Evolutionary conservation across 37 sponge, comb jelly and placozoan genomes (phyloP).

Genomic region (Petrosia ficiformis): DNA sequence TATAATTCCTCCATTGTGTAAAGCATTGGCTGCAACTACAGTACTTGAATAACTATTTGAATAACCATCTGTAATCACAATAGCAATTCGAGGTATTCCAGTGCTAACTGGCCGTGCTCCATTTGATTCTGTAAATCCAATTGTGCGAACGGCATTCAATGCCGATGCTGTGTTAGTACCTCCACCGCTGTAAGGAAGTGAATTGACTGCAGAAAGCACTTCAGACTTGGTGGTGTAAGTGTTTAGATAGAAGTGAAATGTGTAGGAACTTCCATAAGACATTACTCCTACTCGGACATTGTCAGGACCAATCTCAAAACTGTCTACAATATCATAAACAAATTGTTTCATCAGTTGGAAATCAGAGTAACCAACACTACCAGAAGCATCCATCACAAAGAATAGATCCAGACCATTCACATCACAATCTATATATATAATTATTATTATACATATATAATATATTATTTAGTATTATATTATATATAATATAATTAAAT

Average conservation of each 20-base stretch:
- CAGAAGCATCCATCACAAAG: slow-evolving; percentile 21
- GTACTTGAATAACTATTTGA: neutral
- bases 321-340: slow-evolving; percentile 2
- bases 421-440: slow-evolving; percentile 6
- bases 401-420: slow-evolving; percentile 16
- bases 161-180: slow-evolving; percentile 62
- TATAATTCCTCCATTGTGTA: neutral
- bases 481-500: too few relatives aligned
- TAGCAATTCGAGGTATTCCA: neutral
- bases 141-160: slow-evolving; percentile 2
- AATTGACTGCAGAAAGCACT: slow-evolving; percentile 9
- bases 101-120: slow-evolving; percentile 21
- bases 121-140: slow-evolving; percentile 16
- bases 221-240: neutral
- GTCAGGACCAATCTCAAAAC: too few relatives aligned
- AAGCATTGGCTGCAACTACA: neutral
- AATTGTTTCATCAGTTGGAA: slow-evolving; percentile 8
- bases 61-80: slow-evolving; percentile 6
- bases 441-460: too few relatives aligned
- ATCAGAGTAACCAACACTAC: slow-evolving; percentile 10
- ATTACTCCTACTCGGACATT: slow-evolving; percentile 7
- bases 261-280: neutral
- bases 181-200: neutral
- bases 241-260: slow-evolving; percentile 5
- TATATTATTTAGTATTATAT: too few relatives aligned